Evolutionary conservation across 2,888 invertebrate genomes (phyloP).

Genomic region (Drosophila longiperda): DNA sequence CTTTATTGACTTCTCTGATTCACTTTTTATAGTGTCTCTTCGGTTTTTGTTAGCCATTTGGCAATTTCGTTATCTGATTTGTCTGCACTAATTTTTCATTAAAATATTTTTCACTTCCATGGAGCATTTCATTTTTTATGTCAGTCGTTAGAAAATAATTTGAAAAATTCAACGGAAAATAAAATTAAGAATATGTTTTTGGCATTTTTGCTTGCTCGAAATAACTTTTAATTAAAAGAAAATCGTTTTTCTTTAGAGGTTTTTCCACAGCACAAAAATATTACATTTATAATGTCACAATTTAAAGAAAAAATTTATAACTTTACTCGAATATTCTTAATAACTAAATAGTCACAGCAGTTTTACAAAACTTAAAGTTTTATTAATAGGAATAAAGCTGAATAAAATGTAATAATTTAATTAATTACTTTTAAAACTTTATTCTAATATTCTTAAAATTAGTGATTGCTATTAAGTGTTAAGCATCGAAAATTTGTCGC

Average conservation of each 20-base stretch:
- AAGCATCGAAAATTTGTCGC: conserved; percentile 30
- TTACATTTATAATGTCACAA: not conserved
- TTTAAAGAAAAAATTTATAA: no score
- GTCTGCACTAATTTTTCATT: conserved; percentile 38
- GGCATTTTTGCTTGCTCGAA: not conserved
- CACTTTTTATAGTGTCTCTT: not conserved
- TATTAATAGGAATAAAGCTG: not conserved
- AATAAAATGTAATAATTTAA: not conserved
- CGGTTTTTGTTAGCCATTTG: conserved; percentile 1
- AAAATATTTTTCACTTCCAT: conserved; percentile 13
- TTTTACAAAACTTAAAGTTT: not conserved
- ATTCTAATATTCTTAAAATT: not conserved
- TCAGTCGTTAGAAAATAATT: not conserved
- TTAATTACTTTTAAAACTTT: not conserved
- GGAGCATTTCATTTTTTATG: conserved; percentile 30
- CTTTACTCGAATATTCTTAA: no score
- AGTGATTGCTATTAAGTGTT: conserved; percentile 6
- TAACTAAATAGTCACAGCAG: not conserved
- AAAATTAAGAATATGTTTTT: not conserved
- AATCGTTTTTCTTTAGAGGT: not conserved
- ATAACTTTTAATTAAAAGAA: not conserved
- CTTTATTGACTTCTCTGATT: not conserved
- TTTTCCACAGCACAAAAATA: not conserved
- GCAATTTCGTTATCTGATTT: conserved; percentile 30
- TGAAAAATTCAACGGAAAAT: conserved; percentile 9